Conservation (phyloP, 2,113 vertebrate species). For the Rissa tridactyla region DNA sequence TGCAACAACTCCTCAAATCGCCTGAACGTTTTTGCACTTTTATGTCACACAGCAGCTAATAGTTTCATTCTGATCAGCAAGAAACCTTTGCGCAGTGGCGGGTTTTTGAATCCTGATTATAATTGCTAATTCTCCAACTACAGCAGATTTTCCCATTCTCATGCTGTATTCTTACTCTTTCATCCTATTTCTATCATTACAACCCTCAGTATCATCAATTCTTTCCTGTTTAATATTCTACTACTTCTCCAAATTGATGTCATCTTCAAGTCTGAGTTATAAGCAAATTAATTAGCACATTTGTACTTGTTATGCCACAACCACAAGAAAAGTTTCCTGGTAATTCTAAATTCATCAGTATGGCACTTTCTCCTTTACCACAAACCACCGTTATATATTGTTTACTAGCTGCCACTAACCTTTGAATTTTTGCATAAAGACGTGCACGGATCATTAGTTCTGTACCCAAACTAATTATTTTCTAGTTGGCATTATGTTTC, state of each 20-base stretch:
- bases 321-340: not conserved
- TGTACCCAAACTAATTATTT: not conserved
- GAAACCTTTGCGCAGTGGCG: not conserved
- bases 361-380: not conserved
- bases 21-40: not conserved
- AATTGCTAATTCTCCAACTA: not conserved
- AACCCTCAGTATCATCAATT: not conserved
- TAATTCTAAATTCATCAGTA: not conserved
- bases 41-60: not conserved
- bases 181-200: not conserved
- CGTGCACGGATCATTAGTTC: not conserved
- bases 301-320: slow-evolving; percentile 15
- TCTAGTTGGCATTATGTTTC: not conserved
- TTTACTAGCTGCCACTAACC: not conserved
- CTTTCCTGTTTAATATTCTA: not conserved
- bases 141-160: not conserved
- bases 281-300: slow-evolving; percentile 46
- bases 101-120: not conserved
- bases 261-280: slow-evolving; percentile 4
- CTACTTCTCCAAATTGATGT: slow-evolving; percentile 13
- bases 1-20: not conserved
- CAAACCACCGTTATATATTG: not conserved
- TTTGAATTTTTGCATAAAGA: not conserved
- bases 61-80: not conserved
- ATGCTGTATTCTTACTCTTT: not conserved